phyloP scores from a whole-genome alignment of 2,888 invertebrate species.

The Osedax fenrisi region DNA sequence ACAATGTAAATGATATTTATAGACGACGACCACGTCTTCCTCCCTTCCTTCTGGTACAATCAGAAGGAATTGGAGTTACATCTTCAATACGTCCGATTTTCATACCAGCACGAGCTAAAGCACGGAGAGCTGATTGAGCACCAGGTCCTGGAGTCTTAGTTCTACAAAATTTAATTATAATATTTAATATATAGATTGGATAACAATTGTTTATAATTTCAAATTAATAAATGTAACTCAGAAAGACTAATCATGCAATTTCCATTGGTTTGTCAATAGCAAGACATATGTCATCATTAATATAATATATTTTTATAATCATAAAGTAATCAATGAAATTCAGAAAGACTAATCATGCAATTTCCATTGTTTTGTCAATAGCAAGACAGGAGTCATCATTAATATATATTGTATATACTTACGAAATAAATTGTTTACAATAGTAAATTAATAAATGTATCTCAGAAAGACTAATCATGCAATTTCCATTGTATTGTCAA shows the following conservation, averaged over 20 bases:
- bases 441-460: not conserved
- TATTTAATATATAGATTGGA: not conserved
- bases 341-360: not conserved
- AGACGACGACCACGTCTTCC: conserved; percentile 97
- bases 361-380: not conserved
- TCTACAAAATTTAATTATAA: conserved; percentile 52
- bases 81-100: conserved; percentile 96
- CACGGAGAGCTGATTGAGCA: conserved; percentile 85
- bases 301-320: not conserved
- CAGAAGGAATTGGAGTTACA: conserved; percentile 97
- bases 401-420: not conserved
- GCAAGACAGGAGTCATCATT: not conserved
- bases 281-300: not conserved
- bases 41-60: conserved; percentile 97
- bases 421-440: not conserved
- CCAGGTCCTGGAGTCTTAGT: conserved; percentile 97
- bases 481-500: not conserved
- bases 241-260: not conserved
- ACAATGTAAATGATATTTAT: conserved; percentile 54
- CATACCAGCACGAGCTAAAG: conserved; percentile 94
- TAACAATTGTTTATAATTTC: not conserved
- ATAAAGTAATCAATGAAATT: not conserved
- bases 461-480: not conserved
- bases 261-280: not conserved
- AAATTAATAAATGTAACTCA: not conserved